Evolutionary conservation across 2,113 vertebrate genomes (phyloP), one percentile per base, ranked within the genome.

Genomic region (Boulengeromyrus knoepffleri): DNA sequence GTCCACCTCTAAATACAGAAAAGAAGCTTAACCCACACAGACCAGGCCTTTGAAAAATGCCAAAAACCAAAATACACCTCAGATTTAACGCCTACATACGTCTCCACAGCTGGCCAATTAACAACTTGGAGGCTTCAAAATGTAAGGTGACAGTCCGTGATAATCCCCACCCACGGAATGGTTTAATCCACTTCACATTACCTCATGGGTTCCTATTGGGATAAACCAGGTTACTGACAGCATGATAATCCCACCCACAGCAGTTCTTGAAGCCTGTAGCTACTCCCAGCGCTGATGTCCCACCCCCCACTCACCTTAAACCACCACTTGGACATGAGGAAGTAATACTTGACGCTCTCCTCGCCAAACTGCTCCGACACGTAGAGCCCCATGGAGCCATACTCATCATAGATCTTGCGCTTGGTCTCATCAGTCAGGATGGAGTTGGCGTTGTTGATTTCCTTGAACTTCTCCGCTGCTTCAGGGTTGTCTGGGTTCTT

Each of bases 261-360:
- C n/a, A 27, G 58, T 24, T 36, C 70, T 36, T 39, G 27, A 36
- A 74, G 70, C 27, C 70, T 77, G n/a, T n/a, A 8, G 56, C 46
- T n/a, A 46, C 19, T 47, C 80, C 19, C 17, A n/a, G 13, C 36
- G 2, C 36, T 47, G 80, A 21, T 7, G 74, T 42, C n/a, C 42
- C 3, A 5, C 36, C 19, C 36, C 39, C 39, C 31, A 10, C 53
- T 53, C 93, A 99, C 98, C 98, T 98, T 97, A 93, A 99, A 99
- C 98, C 98, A 99, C 95, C 97, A 98, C 91, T 97, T 98, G 93
- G 97, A 97, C 96, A 97, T 95, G 86, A 97, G 96, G 95, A 98
- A 99, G 94, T 99, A 99, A 91, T 97, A 97, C 90, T 94, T 97
- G 94, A 99, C 97, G 0, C 97, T 98, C 52, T 99, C 97, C 88